Base-by-base conservation (phyloP, 64 coral and sea anemone genomes). In the Montipora efflorescens region DNA sequence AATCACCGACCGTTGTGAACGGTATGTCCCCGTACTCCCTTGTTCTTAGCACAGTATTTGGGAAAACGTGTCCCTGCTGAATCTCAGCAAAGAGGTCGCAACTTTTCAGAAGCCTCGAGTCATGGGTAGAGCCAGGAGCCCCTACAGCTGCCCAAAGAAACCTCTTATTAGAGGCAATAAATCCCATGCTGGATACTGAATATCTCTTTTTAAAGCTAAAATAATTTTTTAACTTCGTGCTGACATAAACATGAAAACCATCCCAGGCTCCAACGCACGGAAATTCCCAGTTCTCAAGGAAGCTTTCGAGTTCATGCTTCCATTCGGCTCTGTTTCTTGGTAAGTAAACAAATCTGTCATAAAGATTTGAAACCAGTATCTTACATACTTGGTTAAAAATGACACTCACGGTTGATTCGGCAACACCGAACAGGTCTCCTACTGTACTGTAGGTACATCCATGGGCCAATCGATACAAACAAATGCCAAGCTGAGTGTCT, bases 351-450 rank as follows among this genome's bases (percentile, higher is more conserved):
- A 22, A 89, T 49, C 76, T 51, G 77, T 94, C 92, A 83, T 76
- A 94, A 21, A 94, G 28, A 28, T 28, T 28, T 28, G 28, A 28
- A 28, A 28, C 28, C 28, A 28, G 28, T 28, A 28, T 28, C 1
- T 28, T 86, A 78, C 69, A 80, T 66, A 79, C 81, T 28, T 95
- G n/a, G 62, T 67, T 77, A 86, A 92, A 83, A 59, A 92, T 86
- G 7, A 67, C 71, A 59, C 28, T 14, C 7, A 48, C 78, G 7
- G 91, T 86, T 75, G 81, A 92, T 43, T 76, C 68, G 4, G 91
- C 91, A 19, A 93, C 91, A 45, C 82, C 91, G 48, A 93, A 93
- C 21, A 93, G 72, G 78, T 93, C 82, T 45, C 81, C 91, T 22
- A 87, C 67, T 21, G 68, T 93, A 16, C 10, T 78, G 82, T 78